These are phyloP conservation scores for Metallyticus violacea DNA, from an alignment of 2,888 invertebrate genomes.

Conservation along the genomic window DNA sequence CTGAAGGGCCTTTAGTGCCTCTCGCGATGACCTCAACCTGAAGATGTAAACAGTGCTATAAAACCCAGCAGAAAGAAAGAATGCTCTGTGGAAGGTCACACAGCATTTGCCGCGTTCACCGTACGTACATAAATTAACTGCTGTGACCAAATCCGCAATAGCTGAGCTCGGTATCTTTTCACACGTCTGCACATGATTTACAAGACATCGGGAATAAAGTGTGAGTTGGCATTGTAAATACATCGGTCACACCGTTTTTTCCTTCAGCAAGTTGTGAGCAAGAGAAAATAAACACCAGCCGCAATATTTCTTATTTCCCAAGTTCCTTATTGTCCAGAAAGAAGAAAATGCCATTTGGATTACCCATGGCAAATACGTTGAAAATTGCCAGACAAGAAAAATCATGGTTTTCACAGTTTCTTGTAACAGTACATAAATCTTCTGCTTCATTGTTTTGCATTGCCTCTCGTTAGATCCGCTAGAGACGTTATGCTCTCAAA, in stretches of 20 bases:
- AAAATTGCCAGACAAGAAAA: neutral
- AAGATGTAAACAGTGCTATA: too few relatives aligned
- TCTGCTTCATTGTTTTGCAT: neutral
- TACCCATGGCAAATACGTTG: neutral
- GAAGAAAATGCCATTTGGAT: neutral
- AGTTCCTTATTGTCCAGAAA: neutral
- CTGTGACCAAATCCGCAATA: neutral
- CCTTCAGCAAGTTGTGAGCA: neutral
- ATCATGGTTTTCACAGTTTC: neutral
- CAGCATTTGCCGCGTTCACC: too few relatives aligned
- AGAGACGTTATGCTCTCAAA: neutral
- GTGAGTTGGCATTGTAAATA: neutral
- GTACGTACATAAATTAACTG: neutral
- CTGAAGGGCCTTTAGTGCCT: too few relatives aligned
- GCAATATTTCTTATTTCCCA: neutral
- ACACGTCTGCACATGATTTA: neutral
- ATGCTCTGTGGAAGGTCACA: too few relatives aligned
- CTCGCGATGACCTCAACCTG: too few relatives aligned
- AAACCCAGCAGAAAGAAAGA: too few relatives aligned
- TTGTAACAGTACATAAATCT: neutral
- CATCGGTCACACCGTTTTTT: neutral
- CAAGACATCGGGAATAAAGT: neutral
- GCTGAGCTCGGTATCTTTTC: neutral
- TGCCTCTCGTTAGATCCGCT: neutral
- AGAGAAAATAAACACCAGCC: neutral